Percentiles rank a stretch among this genome's conserved stretches.
phyloP scores from a whole-genome alignment of 2,797 vertebrate species.

The Atherinosoma microstoma region DNA sequence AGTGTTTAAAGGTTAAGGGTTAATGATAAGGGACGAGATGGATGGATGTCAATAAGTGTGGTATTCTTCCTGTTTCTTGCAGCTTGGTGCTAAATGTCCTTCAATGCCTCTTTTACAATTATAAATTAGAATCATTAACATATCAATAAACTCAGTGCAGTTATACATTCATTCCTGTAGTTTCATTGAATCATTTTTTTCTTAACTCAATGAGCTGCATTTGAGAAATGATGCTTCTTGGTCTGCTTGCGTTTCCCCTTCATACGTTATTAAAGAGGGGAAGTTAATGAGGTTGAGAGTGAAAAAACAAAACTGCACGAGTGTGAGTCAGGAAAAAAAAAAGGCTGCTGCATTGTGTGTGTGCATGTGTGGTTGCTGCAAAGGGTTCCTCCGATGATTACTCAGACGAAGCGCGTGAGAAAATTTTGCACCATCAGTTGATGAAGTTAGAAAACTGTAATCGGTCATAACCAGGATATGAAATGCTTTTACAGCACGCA shows the following conservation, averaged over 20 bases:
- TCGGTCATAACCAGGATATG: slow-evolving; percentile 14
- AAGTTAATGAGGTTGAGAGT: background rate
- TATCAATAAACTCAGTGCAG: slow-evolving; percentile 18
- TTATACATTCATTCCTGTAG: slow-evolving; percentile 6
- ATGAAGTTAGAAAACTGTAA: slow-evolving; percentile 38
- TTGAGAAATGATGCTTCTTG: slow-evolving; percentile 37
- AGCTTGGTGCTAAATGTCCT: background rate
- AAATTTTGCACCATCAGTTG: slow-evolving; percentile 38
- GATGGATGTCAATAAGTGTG: background rate
- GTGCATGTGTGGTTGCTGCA: background rate
- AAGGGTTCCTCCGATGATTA: slow-evolving; percentile 58
- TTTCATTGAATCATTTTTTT: slow-evolving; percentile 13
- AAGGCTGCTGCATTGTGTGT: background rate
- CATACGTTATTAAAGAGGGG: slow-evolving; percentile 53
- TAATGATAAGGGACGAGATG: background rate
- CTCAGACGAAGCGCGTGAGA: slow-evolving; percentile 55
- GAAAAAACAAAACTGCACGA: slow-evolving; percentile 1
- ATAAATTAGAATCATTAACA: slow-evolving; percentile 36
- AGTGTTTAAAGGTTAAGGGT: background rate
- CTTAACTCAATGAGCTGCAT: slow-evolving; percentile 17
- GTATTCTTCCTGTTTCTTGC: background rate
- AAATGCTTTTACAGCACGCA: background rate
- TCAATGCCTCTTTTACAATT: slow-evolving; percentile 21
- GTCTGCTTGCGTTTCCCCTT: slow-evolving; percentile 27
- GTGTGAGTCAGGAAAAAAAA: background rate